Base-by-base conservation (phyloP, 1,140 invertebrate species). In the Macrobrachium rosenbergii region DNA sequence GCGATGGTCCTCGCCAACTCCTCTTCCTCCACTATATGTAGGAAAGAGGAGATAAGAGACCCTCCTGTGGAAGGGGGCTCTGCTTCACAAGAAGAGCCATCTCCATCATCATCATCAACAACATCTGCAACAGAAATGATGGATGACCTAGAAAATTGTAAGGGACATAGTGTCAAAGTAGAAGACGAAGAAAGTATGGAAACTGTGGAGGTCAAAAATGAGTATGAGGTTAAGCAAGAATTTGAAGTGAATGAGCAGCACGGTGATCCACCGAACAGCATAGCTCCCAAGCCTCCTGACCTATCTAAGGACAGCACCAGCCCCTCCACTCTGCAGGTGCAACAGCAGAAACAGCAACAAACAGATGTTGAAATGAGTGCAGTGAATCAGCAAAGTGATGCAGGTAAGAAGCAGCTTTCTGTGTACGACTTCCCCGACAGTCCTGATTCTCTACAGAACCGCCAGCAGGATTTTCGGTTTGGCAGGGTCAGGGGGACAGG, bases 401-500 rank as follows among this genome's bases (percentile, higher is more conserved):
- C 77, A 59, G 77, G 80, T n/a, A 79, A 72, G 76, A 88, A 88
- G 59, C 52, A 52, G 52, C 52, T 88, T 21, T 88, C 87, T 8
- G 87, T 88, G 75, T 88, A 88, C 28, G 87, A 88, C 78, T 88
- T 88, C 21, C 87, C 87, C 21, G 87, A 88, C 82, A 88, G 87
- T 84, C 87, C 87, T 60, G 87, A 88, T 64, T 79, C 76, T 19
- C 59, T 23, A 45, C 82, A 88, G n/a, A 81, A 19, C 58, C 87
- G 59, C 52, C 52, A 52, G 58, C 87, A 87, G 89, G 89, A 87
- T 89, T 89, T 89, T 89, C 89, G 89, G 89, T 83, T 85, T 87
- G 89, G 89, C 89, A 89, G 89, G 86, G 89, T 88, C 89, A 89
- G 89, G 84, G 87, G 87, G 76, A 59, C 82, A 83, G 89, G 89